A percentile compares a stretch with the other conserved stretches of the same genome.
Evolutionary conservation across 2,797 vertebrate genomes (phyloP).

Genomic region (Hyperoplus lanceolatus): DNA sequence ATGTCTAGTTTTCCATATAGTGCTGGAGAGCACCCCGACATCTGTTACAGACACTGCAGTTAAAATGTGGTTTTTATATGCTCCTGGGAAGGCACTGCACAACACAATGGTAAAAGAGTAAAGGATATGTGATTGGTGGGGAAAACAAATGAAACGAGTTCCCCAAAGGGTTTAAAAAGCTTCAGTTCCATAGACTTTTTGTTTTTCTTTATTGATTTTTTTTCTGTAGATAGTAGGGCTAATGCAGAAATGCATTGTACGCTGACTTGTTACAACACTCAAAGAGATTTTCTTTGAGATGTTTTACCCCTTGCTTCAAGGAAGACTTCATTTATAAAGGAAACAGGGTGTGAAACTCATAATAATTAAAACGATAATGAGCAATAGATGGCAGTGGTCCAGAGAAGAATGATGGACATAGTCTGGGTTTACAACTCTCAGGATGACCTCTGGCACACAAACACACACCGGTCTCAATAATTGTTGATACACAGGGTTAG

Average conservation of each 20-base stretch:
- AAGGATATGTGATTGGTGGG: conserved; percentile 70
- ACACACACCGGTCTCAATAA: conserved; percentile 14
- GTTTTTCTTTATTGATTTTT: conserved; percentile 30
- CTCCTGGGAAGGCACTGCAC: conserved; percentile 76
- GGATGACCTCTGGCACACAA: conserved; percentile 73
- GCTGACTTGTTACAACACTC: conserved; percentile 32
- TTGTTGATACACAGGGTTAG: too few species aligned
- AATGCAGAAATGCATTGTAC: conserved; percentile 30
- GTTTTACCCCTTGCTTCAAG: conserved; percentile 46
- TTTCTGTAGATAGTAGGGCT: conserved; percentile 25
- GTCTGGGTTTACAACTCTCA: conserved; percentile 76
- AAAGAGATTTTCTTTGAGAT: conserved; percentile 47
- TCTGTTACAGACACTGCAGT: conserved; percentile 83
- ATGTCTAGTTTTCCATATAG: conserved; percentile 89
- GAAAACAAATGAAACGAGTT: conserved; percentile 73
- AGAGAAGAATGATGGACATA: conserved; percentile 78
- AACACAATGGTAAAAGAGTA: conserved; percentile 73
- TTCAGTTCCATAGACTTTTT: conserved; percentile 52
- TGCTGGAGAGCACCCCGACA: conserved; percentile 82
- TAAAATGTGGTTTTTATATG: conserved; percentile 80
- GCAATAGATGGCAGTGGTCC: conserved; percentile 75
- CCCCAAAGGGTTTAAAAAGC: conserved; percentile 71
- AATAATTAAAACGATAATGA: conserved; percentile 75
- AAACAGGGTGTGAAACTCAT: conserved; percentile 52
- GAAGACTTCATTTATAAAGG: conserved; percentile 54